These are phyloP conservation scores for Wasmannia auropunctata DNA, from an alignment of 1,140 invertebrate species.

Conservation along the genomic window DNA sequence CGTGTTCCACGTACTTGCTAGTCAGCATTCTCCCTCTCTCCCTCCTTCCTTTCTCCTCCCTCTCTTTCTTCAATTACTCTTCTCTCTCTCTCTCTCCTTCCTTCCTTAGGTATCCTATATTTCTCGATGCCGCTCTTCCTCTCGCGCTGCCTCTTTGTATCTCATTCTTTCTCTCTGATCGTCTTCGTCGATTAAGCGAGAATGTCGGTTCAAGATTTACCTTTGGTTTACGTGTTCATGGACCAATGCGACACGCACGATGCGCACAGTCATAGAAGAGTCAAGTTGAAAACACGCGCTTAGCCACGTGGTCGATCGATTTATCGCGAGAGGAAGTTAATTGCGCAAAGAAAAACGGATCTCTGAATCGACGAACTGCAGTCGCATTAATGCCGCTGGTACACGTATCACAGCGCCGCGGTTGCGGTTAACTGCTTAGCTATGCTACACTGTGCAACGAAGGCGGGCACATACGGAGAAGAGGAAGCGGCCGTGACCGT, in stretches of 20 bases:
- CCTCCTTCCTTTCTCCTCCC: not conserved
- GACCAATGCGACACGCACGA: not conserved
- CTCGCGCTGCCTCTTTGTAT: not conserved
- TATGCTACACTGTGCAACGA: conserved; percentile 47
- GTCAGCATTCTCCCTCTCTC: conserved; percentile 59
- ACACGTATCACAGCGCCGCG: conserved; percentile 47
- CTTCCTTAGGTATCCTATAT: conserved; percentile 19
- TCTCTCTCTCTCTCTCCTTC: not conserved
- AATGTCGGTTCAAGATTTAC: conserved; percentile 51
- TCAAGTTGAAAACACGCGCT: conserved; percentile 52
- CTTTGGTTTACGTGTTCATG: not conserved
- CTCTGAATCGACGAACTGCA: conserved; percentile 35
- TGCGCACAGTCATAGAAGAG: not conserved
- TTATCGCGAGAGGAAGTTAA: not conserved
- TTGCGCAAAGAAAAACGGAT: conserved; percentile 45
- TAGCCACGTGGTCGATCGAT: conserved; percentile 62
- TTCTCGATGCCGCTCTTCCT: not conserved
- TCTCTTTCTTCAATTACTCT: conserved; percentile 31
- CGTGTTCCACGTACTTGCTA: conserved; percentile 68
- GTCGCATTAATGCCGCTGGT: conserved; percentile 40
- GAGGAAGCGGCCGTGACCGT: conserved; percentile 21
- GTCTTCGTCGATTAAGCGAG: conserved; percentile 39
- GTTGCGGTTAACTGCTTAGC: conserved; percentile 27
- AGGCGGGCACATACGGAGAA: conserved; percentile 28
- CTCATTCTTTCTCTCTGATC: not conserved